Evolutionary conservation across 2,888 invertebrate species (phyloP).

Genomic region (Escarpia spicata): DNA sequence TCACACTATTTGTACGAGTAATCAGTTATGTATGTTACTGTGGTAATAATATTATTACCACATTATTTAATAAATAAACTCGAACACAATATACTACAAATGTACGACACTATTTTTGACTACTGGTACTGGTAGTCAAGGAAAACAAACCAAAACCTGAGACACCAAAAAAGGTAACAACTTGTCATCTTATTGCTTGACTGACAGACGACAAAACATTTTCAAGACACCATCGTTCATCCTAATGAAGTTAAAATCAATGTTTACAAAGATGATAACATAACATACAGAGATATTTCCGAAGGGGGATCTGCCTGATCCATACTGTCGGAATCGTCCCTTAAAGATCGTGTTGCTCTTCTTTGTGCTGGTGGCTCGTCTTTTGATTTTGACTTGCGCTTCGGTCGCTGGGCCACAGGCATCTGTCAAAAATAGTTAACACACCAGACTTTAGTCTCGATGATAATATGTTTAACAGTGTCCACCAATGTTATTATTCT

Average conservation of each 20-base stretch:
- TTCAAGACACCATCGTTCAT: background rate
- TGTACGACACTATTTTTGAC: no score
- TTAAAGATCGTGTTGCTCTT: background rate
- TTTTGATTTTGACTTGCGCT: slow-evolving; percentile 1
- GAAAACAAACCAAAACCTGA: no score
- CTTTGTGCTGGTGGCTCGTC: background rate
- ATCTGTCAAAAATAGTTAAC: background rate
- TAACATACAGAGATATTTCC: background rate
- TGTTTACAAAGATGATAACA: background rate
- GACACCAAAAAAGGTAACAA: no score
- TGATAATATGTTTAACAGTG: background rate
- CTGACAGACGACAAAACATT: background rate
- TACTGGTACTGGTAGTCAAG: no score
- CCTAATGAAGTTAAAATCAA: background rate
- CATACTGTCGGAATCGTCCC: background rate
- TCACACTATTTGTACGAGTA: no score
- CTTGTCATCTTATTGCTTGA: no score
- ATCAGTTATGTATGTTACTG: no score
- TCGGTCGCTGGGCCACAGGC: background rate
- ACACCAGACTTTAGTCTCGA: background rate
- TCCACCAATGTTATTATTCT: background rate
- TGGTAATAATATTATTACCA: no score
- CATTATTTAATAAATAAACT: no score
- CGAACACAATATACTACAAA: no score
- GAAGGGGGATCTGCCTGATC: background rate